Evolutionary conservation across 2,113 vertebrate genomes (phyloP), one percentile per base, ranked within the genome.

Genomic region (Bambusicola thoracicus): DNA sequence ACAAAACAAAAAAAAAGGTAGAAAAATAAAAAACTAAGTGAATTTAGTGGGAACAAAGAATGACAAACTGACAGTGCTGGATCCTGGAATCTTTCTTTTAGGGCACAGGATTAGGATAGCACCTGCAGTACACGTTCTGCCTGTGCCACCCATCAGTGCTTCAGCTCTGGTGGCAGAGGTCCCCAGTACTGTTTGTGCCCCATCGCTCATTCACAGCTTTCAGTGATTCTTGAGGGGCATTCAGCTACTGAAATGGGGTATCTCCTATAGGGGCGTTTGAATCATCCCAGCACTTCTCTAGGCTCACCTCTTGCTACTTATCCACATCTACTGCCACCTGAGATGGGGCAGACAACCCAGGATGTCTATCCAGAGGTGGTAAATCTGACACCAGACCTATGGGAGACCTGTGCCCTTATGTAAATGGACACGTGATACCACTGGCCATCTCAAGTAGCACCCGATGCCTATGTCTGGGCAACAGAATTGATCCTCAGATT

Each of bases 171-270:
- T 41, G 13, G 11, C 0, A 32, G 63, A 51, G 29, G 22, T 29
- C 46, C 12, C 43, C 5, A 0, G 49, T 17, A 10, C 14, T 0
- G 0, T 48, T 73, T 21, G 18, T 29, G 3, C 63, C 49, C 36
- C 76, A 24, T 46, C 74, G 38, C n/a, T n/a, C 40, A 0, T 25
- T 53, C 41, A 59, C 22, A 11, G 11, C 38, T 82, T 61, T 55
- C n/a, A 12, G 63, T 41, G 25, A 49, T 76, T 66, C 58, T 53
- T n/a, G 41, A 62, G 67, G 48, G 9, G 30, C 22, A 21, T 29
- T 48, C 49, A 24, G 2, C 83, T 40, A 27, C 30, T 2, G 0
- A 53, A 43, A 21, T 3, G 8, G 38, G 27, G 8, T 38, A 13
- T 69, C 34, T 59, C 1, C 49, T 40, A 15, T 4, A 15, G 27